Evolutionary conservation across 1,140 invertebrate species (phyloP), one percentile per base, ranked within the genome.

Genomic region (Drosophila orosa): DNA sequence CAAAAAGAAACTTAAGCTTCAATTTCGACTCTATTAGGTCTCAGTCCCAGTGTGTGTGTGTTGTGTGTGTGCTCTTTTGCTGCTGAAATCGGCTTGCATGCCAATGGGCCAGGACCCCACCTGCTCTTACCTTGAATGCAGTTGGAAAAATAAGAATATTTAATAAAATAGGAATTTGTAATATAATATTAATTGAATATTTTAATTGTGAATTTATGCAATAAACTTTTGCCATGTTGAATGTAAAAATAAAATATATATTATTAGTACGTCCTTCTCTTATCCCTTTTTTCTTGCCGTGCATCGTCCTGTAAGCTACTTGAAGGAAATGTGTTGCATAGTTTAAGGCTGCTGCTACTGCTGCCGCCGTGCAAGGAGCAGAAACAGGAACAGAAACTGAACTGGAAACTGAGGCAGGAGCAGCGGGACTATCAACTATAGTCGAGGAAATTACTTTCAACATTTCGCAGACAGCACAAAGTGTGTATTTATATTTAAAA

Each of bases 371-470:
- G 42, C 61, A 67, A 79, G 42, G 44, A 40, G 44, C 44, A 66
- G 72, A 35, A 58, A 19, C 58, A 40, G 68, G 68, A 73, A 54
- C 65, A 71, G 66, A n/a, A 56, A n/a, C 65, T 55, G 60, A 29
- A 69, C 52, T 42, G 19, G 19, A 25, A 69, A 52, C 74, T 33
- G 35, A 19, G 67, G 74, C 65, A 47, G 63, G 37, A 54, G 42
- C 59, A 42, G 39, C 44, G 74, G 76, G 68, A 72, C 72, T 87
- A 82, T 86, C 83, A 87, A 83, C 83, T 79, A 87, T 78, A 76
- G 83, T 87, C 60, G 57, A 77, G 83, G 83, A 86, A 87, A 86
- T 86, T 86, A 86, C 83, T 86, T 86, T 87, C 81, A 87, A 83
- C 83, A 87, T 86, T 86, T 86, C 74, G 69, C 37, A 62, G 60